Evolutionary conservation across 2,888 invertebrate species (phyloP).

Genomic region (Morpho achilles): DNA sequence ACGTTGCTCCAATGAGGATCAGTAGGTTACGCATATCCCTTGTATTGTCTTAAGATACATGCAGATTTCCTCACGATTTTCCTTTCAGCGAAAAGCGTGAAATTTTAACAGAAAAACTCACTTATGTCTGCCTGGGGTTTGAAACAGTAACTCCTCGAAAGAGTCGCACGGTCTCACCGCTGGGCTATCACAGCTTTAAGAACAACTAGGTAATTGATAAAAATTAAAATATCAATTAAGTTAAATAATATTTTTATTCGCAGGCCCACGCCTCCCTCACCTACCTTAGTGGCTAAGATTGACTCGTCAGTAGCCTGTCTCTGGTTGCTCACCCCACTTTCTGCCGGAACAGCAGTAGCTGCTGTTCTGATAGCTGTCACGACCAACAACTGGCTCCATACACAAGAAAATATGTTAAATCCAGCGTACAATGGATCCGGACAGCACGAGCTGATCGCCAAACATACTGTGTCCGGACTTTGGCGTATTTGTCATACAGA

Average conservation of each 20-base stretch:
- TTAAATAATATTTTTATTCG: neutral
- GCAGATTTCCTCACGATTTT: no score
- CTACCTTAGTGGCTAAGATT: constrained; percentile 67
- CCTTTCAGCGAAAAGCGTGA: no score
- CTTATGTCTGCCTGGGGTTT: no score
- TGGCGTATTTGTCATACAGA: constrained; percentile 90
- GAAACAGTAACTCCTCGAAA: no score
- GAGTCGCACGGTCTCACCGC: no score
- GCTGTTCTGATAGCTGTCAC: constrained; percentile 86
- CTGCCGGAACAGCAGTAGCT: constrained; percentile 84
- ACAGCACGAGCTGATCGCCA: constrained; percentile 83
- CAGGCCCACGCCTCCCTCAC: constrained; percentile 71
- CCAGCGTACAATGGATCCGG: constrained; percentile 87
- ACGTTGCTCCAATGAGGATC: no score
- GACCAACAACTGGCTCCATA: constrained; percentile 92
- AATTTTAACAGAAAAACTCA: no score
- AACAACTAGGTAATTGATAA: no score
- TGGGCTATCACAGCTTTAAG: no score
- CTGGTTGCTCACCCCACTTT: constrained; percentile 81
- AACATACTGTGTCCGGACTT: constrained; percentile 88
- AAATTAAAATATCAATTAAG: no score
- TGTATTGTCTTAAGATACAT: no score
- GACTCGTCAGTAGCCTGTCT: constrained; percentile 81
- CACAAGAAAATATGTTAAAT: constrained; percentile 91
- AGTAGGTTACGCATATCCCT: no score